Percentiles rank a stretch among this genome's conserved stretches.
These are phyloP conservation scores for Ceraclea dissimilis DNA, from an alignment of 2,888 invertebrate species.

Conservation along the genomic window DNA sequence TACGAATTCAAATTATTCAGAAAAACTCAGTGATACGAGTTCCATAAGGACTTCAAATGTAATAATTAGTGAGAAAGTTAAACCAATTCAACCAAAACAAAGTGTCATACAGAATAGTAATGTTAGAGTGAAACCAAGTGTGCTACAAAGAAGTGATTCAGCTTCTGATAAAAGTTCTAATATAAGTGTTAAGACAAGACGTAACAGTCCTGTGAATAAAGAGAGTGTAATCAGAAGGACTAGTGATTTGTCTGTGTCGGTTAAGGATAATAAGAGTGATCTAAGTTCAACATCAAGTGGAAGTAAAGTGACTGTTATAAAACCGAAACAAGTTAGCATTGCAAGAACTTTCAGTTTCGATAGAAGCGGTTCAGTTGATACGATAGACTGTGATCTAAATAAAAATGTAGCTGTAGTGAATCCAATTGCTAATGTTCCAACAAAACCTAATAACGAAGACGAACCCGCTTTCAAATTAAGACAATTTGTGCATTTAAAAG, in stretches of 20 bases:
- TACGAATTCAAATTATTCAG: slow-evolving; percentile 18
- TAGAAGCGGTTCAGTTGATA: slow-evolving; percentile 10
- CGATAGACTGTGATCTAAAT: background rate
- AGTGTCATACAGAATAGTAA: background rate
- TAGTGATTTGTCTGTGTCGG: background rate
- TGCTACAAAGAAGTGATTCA: background rate
- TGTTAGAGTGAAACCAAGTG: background rate
- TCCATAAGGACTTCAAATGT: slow-evolving; percentile 12
- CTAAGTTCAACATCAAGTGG: slow-evolving; percentile 6
- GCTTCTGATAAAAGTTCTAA: slow-evolving; percentile 6
- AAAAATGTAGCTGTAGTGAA: background rate
- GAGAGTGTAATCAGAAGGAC: background rate
- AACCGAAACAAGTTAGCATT: slow-evolving; percentile 1
- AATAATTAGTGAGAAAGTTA: background rate
- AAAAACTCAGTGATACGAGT: slow-evolving; percentile 22
- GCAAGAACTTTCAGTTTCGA: slow-evolving; percentile 10
- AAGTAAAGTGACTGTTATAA: background rate
- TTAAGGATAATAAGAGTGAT: slow-evolving; percentile 8
- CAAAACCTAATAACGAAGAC: slow-evolving; percentile 1
- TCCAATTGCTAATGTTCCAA: background rate
- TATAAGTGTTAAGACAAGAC: background rate
- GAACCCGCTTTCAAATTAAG: slow-evolving; percentile 14
- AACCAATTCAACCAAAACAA: background rate
- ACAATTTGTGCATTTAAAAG: slow-evolving; percentile 9
- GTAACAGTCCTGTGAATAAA: background rate